A percentile compares a stretch with the other conserved stretches of the same genome.
These are phyloP conservation scores for Leucoraja ocellata DNA, from an alignment of 2,797 vertebrate genomes.

Conservation along the genomic window DNA sequence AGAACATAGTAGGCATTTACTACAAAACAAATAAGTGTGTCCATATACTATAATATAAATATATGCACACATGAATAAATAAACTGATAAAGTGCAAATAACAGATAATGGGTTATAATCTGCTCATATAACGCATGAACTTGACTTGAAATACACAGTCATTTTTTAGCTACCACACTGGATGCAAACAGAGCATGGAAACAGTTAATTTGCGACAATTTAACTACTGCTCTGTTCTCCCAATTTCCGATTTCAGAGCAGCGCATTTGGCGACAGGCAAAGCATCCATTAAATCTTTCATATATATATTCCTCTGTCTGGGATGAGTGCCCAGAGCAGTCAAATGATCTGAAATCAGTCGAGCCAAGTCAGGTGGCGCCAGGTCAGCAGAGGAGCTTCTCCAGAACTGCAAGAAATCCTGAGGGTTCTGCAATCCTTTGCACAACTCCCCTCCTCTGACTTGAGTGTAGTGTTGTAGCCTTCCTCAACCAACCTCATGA, in stretches of 20 bases:
- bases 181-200: not conserved
- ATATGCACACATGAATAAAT: too few species aligned
- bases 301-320: too few species aligned
- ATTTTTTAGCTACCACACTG: not conserved
- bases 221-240: not conserved
- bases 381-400: not conserved
- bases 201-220: not conserved
- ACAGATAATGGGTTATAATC: too few species aligned
- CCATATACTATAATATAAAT: too few species aligned
- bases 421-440: not conserved
- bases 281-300: not conserved
- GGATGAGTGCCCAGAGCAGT: not conserved
- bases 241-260: not conserved
- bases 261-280: not conserved
- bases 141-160: not conserved
- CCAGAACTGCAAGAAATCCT: not conserved
- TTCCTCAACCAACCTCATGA: not conserved
- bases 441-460: too few species aligned
- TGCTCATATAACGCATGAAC: too few species aligned
- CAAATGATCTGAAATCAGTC: not conserved
- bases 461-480: not conserved
- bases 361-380: not conserved
- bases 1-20: too few species aligned
- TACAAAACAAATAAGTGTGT: too few species aligned
- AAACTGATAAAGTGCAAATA: too few species aligned